phyloP scores from a whole-genome alignment of 2,113 vertebrate genomes.

The Cyanoderma ruficeps region DNA sequence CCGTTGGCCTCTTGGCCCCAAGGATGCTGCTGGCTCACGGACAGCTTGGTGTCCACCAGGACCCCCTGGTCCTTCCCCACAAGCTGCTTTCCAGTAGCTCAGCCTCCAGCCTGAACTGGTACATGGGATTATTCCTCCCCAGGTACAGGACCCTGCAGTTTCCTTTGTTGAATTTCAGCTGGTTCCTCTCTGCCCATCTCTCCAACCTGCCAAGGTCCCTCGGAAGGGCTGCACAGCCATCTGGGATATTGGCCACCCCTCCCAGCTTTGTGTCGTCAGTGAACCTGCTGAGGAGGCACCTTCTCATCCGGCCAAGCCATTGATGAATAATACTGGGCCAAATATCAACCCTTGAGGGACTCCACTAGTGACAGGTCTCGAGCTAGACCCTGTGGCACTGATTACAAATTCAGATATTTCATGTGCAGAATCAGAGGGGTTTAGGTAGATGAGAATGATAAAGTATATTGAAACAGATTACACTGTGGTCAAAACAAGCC shows the following conservation, averaged over 20 bases:
- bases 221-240: background rate
- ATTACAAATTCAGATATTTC: background rate
- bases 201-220: background rate
- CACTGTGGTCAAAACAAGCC: background rate
- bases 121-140: background rate
- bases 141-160: background rate
- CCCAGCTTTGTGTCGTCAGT: background rate
- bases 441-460: background rate
- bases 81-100: background rate
- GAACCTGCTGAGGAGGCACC: background rate
- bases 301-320: background rate
- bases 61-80: background rate
- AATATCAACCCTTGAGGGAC: fast-evolving
- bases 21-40: background rate
- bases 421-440: background rate
- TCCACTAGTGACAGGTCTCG: background rate
- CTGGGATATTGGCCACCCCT: background rate
- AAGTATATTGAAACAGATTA: background rate
- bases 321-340: background rate
- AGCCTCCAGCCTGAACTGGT: background rate
- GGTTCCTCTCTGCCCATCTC: background rate
- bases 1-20: background rate
- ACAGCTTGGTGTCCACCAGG: background rate
- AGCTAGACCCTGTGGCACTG: background rate
- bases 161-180: background rate